Evolutionary conservation across 2,113 vertebrate species (phyloP).

Genomic region (Turnix velox): DNA sequence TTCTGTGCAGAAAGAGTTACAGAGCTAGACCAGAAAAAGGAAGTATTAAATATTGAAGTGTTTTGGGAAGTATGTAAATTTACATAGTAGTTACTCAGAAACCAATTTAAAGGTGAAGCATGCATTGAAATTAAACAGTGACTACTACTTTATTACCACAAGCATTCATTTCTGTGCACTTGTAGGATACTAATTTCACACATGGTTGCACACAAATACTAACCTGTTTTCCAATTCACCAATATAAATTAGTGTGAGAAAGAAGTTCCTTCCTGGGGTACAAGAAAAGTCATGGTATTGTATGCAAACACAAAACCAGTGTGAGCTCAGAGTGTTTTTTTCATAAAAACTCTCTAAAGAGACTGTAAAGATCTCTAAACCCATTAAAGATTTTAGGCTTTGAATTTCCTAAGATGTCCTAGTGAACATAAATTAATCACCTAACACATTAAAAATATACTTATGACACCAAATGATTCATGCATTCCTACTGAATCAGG

Average conservation of each 20-base stretch:
- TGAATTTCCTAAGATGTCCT: background rate
- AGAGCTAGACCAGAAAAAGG: background rate
- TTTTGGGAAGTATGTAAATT: constrained; percentile 19
- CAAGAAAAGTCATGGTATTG: background rate
- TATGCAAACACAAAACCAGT: background rate
- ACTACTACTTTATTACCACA: constrained; percentile 55
- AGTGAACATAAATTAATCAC: background rate
- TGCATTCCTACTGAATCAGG: background rate
- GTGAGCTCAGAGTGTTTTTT: background rate
- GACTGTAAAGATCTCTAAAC: background rate
- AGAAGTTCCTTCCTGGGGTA: constrained; percentile 12
- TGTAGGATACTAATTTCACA: constrained; percentile 68
- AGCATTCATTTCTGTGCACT: constrained; percentile 46
- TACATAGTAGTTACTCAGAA: constrained; percentile 18
- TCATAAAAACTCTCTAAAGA: background rate
- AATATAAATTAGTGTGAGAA: constrained; percentile 24
- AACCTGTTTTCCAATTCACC: constrained; percentile 56
- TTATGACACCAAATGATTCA: background rate
- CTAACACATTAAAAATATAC: background rate
- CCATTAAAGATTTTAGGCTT: background rate
- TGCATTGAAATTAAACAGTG: constrained; percentile 61
- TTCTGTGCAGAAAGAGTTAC: constrained; percentile 11
- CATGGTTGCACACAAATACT: constrained; percentile 60
- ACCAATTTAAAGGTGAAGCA: constrained; percentile 51
- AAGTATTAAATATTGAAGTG: constrained; percentile 29